Conservation (phyloP, 2,888 invertebrate species). For the Spilarctia lutea region DNA sequence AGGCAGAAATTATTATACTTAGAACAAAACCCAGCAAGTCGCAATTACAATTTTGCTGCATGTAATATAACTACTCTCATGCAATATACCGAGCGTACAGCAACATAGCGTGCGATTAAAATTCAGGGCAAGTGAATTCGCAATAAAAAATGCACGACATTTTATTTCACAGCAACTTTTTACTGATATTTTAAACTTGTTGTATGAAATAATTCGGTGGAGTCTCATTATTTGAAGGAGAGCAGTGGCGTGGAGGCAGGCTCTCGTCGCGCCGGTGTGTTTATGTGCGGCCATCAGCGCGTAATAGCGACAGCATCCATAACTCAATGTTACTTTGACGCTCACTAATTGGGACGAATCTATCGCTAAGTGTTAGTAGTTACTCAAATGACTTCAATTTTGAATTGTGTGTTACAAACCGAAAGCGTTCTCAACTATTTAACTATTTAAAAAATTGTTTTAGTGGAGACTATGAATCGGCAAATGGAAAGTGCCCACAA, state of each 20-base stretch:
- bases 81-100: neutral
- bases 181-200: slow-evolving; percentile 6
- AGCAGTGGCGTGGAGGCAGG: neutral
- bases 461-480: too few species aligned
- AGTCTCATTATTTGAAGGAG: slow-evolving; percentile 6
- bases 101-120: slow-evolving; percentile 9
- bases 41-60: neutral
- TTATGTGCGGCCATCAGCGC: slow-evolving; percentile 24
- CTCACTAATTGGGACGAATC: slow-evolving; percentile 36
- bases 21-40: neutral
- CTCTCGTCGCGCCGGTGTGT: slow-evolving; percentile 16
- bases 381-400: slow-evolving; percentile 2
- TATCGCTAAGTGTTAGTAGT: slow-evolving; percentile 13
- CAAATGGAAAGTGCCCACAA: too few species aligned
- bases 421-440: neutral
- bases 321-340: slow-evolving; percentile 25
- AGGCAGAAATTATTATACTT: neutral
- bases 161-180: neutral
- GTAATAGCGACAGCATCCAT: slow-evolving; percentile 12
- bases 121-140: slow-evolving; percentile 8
- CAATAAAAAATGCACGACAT: slow-evolving; percentile 1
- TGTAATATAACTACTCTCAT: neutral
- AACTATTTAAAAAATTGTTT: neutral
- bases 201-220: slow-evolving; percentile 6
- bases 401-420: neutral